These are phyloP conservation scores for Clarias batrachus DNA, from an alignment of 2,113 vertebrate genomes.

Conservation along the genomic window DNA sequence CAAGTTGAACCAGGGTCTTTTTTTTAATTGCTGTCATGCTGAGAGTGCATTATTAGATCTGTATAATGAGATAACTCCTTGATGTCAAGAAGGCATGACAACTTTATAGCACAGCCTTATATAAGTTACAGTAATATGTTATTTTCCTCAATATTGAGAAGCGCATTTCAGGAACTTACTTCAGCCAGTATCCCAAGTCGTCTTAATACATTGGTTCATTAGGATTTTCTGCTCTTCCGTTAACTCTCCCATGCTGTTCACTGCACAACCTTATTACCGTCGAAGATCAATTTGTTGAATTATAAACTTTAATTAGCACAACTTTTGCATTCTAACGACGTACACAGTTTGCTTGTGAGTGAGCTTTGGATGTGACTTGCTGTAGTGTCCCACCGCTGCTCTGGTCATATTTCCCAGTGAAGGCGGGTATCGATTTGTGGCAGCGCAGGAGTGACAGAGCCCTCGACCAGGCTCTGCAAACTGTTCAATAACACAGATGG, in stretches of 20 bases:
- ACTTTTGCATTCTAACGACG: neutral
- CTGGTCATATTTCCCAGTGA: constrained; percentile 47
- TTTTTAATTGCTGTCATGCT: constrained; percentile 41
- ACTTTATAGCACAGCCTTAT: neutral
- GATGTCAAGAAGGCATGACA: neutral
- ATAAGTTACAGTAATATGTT: neutral
- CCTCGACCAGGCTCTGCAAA: constrained; percentile 48
- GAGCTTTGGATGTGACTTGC: constrained; percentile 4
- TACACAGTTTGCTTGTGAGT: neutral
- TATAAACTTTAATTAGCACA: constrained; percentile 15
- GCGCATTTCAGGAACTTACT: neutral
- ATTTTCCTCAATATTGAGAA: neutral
- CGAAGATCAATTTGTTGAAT: constrained; percentile 6
- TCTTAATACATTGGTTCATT: constrained; percentile 5
- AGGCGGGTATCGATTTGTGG: constrained; percentile 47
- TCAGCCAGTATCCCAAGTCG: neutral
- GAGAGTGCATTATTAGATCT: constrained; percentile 26
- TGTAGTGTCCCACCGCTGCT: constrained; percentile 35
- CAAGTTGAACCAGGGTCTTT: neutral
- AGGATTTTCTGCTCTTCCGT: neutral
- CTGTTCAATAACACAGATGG: constrained; percentile 51
- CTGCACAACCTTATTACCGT: neutral
- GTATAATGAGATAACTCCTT: constrained; percentile 36
- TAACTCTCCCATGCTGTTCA: neutral
- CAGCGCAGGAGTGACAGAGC: constrained; percentile 43